Percentiles rank a stretch among this genome's conserved stretches.
Evolutionary conservation across 23 tunicate species (phyloP).

Genomic region (Diplosoma virens): DNA sequence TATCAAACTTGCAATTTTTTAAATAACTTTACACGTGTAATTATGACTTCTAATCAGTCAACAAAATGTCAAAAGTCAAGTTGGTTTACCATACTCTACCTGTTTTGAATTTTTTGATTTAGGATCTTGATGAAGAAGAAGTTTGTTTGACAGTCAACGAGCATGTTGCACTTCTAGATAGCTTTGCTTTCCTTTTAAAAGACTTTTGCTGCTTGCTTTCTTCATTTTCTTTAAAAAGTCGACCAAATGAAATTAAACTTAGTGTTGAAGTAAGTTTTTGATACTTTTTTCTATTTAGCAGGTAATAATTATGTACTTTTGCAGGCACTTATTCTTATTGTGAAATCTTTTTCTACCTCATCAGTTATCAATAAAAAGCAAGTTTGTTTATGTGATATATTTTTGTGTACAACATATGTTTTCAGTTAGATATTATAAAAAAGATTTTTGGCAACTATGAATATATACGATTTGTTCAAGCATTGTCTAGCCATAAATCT

Average conservation of each 20-base stretch:
- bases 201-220: slow-evolving; percentile 44
- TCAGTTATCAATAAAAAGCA: background rate
- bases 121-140: background rate
- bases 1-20: too few relatives aligned
- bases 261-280: slow-evolving; percentile 22
- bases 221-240: slow-evolving; percentile 28
- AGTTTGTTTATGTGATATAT: background rate
- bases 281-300: background rate
- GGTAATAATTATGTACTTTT: background rate
- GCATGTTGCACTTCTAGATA: slow-evolving; percentile 1
- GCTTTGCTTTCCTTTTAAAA: slow-evolving; percentile 4
- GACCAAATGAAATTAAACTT: slow-evolving; percentile 31
- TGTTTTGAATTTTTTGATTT: background rate
- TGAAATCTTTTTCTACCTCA: background rate
- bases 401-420: too few relatives aligned
- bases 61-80: too few relatives aligned
- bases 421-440: too few relatives aligned
- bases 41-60: too few relatives aligned
- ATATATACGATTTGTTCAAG: background rate
- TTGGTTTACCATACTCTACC: too few relatives aligned
- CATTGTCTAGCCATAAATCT: too few relatives aligned
- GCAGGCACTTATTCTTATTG: background rate
- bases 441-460: too few relatives aligned
- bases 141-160: slow-evolving; percentile 29
- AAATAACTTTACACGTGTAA: too few relatives aligned